phyloP scores from a whole-genome alignment of 2,113 vertebrate species.

The Ceuthmochares aereus region DNA sequence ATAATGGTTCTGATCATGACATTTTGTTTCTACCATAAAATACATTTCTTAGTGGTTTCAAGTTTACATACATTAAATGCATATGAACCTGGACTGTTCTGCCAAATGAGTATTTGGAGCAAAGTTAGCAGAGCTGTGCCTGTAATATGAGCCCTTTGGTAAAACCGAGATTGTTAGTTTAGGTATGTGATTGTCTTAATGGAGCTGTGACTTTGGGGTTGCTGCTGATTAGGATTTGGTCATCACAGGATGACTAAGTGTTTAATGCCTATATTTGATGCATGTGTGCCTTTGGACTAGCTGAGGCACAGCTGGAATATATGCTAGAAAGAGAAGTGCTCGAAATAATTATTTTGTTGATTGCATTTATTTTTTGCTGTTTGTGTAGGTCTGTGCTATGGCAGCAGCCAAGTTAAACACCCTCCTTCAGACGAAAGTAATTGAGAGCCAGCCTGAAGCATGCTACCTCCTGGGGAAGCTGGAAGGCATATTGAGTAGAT shows the following conservation, averaged over 20 bases:
- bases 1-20: neutral
- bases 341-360: neutral
- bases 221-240: neutral
- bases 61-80: neutral
- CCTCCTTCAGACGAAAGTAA: constrained; percentile 92
- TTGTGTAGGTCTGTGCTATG: constrained; percentile 89
- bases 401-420: constrained; percentile 95
- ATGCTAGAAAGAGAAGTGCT: neutral
- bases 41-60: neutral
- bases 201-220: neutral
- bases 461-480: constrained; percentile 93
- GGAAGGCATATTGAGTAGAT: constrained; percentile 89
- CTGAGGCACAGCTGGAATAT: neutral
- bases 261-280: neutral
- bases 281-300: neutral
- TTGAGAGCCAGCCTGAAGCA: constrained; percentile 92
- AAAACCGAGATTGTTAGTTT: neutral
- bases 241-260: neutral
- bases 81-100: neutral
- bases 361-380: neutral
- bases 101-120: neutral
- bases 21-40: neutral
- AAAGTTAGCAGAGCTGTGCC: neutral
- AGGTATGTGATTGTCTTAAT: neutral
- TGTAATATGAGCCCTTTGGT: neutral